phyloP scores from a whole-genome alignment of 1,140 invertebrate genomes.

The Drosophila pachea region DNA sequence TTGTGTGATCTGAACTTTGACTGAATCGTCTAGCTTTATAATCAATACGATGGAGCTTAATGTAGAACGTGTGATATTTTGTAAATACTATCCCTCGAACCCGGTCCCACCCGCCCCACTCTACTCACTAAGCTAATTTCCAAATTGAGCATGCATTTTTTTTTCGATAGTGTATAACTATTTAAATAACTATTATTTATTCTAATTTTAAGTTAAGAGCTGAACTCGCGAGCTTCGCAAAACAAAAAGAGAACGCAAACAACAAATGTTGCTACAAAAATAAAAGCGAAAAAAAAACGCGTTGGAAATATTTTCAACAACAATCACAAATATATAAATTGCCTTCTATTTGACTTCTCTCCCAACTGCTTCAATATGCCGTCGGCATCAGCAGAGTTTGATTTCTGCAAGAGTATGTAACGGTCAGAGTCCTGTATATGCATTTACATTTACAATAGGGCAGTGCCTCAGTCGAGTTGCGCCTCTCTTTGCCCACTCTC shows the following conservation, averaged over 20 bases:
- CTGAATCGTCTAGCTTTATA: constrained; percentile 71
- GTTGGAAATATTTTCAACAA: constrained; percentile 43
- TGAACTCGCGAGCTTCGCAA: constrained; percentile 11
- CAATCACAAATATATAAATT: constrained; percentile 1
- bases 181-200: constrained; percentile 70
- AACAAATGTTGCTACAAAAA: constrained; percentile 50
- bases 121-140: constrained; percentile 40
- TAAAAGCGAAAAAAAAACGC: constrained; percentile 33
- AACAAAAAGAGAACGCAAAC: constrained; percentile 57
- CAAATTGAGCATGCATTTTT: constrained; percentile 48
- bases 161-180: constrained; percentile 47
- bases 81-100: constrained; percentile 26
- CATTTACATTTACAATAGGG: too few species aligned
- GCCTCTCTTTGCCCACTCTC: too few species aligned
- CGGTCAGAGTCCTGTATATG: too few species aligned
- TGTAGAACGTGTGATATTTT: constrained; percentile 64
- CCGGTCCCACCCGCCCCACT: background rate
- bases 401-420: constrained; percentile 27
- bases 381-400: constrained; percentile 8
- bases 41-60: background rate
- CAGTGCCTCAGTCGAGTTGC: too few species aligned
- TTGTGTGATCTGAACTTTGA: constrained; percentile 35
- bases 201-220: constrained; percentile 57
- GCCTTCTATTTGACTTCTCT: too few species aligned
- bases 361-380: too few species aligned